phyloP scores from a whole-genome alignment of 2,797 vertebrate genomes.

The Cirrhinus mrigala region DNA sequence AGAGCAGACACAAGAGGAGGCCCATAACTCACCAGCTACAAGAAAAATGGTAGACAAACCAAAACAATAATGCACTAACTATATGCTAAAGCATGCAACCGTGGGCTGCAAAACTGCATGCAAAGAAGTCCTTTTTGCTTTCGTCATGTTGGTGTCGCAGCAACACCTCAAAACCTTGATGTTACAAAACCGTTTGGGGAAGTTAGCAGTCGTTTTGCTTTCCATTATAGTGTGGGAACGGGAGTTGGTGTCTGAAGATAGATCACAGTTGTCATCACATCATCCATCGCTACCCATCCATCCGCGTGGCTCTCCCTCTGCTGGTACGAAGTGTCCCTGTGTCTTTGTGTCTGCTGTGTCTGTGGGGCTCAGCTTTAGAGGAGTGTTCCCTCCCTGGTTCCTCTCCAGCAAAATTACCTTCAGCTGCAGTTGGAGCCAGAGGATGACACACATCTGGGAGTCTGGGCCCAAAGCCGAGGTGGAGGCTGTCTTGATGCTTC shows the following conservation, averaged over 20 bases:
- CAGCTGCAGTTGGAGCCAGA: slow-evolving; percentile 53
- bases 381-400: slow-evolving; percentile 56
- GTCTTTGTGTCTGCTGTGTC: slow-evolving; percentile 29
- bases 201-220: slow-evolving; percentile 1
- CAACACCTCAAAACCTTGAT: neutral
- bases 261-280: slow-evolving; percentile 50
- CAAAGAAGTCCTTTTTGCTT: slow-evolving; percentile 1
- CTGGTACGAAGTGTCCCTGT: slow-evolving; percentile 19
- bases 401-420: slow-evolving; percentile 61
- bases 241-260: slow-evolving; percentile 28
- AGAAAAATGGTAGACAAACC: slow-evolving; percentile 63
- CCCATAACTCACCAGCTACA: slow-evolving; percentile 63
- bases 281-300: slow-evolving; percentile 25
- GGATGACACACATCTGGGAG: slow-evolving; percentile 64
- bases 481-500: slow-evolving; percentile 47
- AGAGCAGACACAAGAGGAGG: slow-evolving; percentile 69
- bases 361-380: slow-evolving; percentile 9
- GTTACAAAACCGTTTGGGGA: neutral
- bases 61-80: slow-evolving; percentile 68
- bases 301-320: slow-evolving; percentile 25
- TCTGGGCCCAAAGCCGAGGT: slow-evolving; percentile 57
- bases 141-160: neutral
- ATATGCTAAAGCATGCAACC: neutral
- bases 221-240: slow-evolving; percentile 36
- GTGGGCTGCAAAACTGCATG: neutral